phyloP scores from a whole-genome alignment of 2,113 vertebrate genomes.

The human (Homo sapiens) region DNA sequence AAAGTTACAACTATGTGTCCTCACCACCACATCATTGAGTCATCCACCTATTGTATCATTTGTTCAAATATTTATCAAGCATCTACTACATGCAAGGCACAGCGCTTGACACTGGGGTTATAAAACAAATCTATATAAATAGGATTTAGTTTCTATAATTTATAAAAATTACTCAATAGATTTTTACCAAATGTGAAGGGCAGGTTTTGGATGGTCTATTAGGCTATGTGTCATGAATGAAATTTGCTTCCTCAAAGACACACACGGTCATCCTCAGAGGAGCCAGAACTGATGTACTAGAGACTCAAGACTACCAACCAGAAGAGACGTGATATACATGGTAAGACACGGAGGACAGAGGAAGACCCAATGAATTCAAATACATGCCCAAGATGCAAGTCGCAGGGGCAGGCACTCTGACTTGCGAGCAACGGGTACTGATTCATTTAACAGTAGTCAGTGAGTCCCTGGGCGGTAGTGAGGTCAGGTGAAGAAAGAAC shows the following conservation, averaged over 20 bases:
- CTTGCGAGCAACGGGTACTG: not conserved
- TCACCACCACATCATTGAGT: not conserved
- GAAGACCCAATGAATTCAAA: not conserved
- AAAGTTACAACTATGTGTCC: not conserved
- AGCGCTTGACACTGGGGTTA: not conserved
- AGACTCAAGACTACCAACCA: not conserved
- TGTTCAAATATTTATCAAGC: not conserved
- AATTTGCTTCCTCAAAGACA: not conserved
- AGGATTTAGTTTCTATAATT: not conserved
- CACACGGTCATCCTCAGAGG: not conserved
- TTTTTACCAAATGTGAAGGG: not conserved
- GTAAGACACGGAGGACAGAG: not conserved
- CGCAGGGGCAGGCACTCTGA: not conserved
- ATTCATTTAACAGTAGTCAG: not conserved
- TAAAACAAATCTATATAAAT: not conserved
- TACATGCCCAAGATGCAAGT: not conserved
- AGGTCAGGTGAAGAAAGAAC: not conserved
- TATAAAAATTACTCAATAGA: not conserved
- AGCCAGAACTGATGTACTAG: not conserved
- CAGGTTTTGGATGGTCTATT: not conserved
- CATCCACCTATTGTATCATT: not conserved
- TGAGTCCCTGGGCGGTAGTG: not conserved
- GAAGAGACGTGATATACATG: not conserved
- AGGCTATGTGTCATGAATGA: not conserved
- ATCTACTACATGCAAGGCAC: not conserved